phyloP scores from a whole-genome alignment of 2,113 vertebrate species.

The Ptilonorhynchus violaceus region DNA sequence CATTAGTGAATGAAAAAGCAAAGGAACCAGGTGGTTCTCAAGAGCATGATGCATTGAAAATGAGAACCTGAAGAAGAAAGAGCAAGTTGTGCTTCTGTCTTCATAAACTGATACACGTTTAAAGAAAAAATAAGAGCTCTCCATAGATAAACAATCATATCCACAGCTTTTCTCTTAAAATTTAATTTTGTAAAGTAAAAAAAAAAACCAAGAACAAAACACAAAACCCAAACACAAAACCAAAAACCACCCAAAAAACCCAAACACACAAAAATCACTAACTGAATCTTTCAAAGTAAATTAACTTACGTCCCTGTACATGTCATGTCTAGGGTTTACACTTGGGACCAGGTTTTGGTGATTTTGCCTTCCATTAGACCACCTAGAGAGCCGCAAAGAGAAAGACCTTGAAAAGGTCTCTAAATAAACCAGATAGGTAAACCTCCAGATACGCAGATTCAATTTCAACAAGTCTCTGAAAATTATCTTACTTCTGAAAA shows the following conservation, averaged over 20 bases:
- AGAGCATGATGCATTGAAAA: not conserved
- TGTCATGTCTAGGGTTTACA: not conserved
- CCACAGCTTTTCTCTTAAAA: not conserved
- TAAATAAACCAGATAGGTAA: not conserved
- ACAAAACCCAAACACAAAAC: too few relatives aligned
- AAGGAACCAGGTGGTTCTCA: not conserved
- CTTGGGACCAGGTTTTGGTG: not conserved
- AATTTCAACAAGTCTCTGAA: not conserved
- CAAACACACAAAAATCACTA: not conserved
- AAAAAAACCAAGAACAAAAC: too few relatives aligned
- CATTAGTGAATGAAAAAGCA: not conserved
- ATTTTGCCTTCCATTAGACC: not conserved
- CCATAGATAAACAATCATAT: not conserved
- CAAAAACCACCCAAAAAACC: fast-evolving
- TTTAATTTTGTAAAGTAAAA: not conserved
- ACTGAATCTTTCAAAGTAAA: not conserved
- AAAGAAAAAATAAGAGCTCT: not conserved
- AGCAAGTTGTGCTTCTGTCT: not conserved
- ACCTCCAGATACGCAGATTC: not conserved
- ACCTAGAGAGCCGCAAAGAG: not conserved
- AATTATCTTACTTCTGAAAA: not conserved
- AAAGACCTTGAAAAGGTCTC: not conserved
- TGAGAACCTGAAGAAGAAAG: not conserved
- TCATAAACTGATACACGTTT: not conserved
- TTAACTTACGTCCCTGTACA: not conserved